Base-by-base conservation (phyloP, 2,797 vertebrate species). In the Neosilurus hyrtlii region DNA sequence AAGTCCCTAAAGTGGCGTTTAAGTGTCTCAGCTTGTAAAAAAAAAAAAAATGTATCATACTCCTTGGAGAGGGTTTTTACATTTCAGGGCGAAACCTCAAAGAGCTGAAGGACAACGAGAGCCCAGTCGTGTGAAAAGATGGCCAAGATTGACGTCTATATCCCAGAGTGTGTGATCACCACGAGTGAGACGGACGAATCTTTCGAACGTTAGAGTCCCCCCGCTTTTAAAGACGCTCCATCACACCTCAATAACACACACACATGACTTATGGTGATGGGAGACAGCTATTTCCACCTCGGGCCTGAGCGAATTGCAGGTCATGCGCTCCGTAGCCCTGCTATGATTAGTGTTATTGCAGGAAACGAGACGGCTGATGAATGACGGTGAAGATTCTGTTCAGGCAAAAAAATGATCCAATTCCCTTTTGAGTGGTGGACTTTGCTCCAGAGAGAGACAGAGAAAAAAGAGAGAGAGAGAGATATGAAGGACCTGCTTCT, bases 261-360 rank as follows among this genome's bases (percentile, higher is more conserved):
- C 59, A 51, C 59, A 51, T 65, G 75, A 63, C 59, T 78, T 78
- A 78, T 63, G 78, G 74, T 76, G 71, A 84, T 84, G 65, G 62
- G 70, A 65, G 83, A 51, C 49, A 67, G 59, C 72, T 80, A 73
- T 82, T 79, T 82, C 70, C 73, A 71, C 67, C 24, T 81, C 77
- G 18, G 61, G 80, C 61, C 78, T 71, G 73, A 43, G 78, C 57
- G 84, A 82, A 82, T 82, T 75, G 74, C 37, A 16, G 49, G 62
- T 82, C 12, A 30, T 65, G 65, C 26, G 26, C 57, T 61, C 62
- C 49, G 37, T 66, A 63, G 63, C 80, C 79, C 76, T 3, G 35
- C 75, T 70, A 71, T 82, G 80, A 82, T 84, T 76, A 76, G 83
- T 77, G 80, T 75, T 82, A 71, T 72, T 66, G 83, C 86, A 72